phyloP scores from a whole-genome alignment of 2,888 invertebrate genomes.

The Allacma fusca region DNA sequence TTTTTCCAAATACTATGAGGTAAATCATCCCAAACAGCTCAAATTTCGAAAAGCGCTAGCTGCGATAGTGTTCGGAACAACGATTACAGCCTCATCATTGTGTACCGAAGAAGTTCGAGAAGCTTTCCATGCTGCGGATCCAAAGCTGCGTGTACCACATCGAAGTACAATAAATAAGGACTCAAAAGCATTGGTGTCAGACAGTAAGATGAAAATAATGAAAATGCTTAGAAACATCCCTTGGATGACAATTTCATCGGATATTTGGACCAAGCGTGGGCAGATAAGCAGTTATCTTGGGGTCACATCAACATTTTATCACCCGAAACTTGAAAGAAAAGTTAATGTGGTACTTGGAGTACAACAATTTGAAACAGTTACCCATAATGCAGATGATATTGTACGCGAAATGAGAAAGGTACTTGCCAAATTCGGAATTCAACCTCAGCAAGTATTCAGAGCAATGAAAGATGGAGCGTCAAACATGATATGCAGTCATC shows the following conservation, averaged over 20 bases:
- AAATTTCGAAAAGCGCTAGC: constrained; percentile 1
- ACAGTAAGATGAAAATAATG: no score
- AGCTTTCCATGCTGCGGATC: no score
- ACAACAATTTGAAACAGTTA: not conserved
- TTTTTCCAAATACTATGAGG: no score
- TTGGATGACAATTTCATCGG: constrained; percentile 1
- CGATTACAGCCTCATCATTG: no score
- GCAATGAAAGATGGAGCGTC: constrained; percentile 8
- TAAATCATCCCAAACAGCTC: not conserved
- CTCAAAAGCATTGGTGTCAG: no score
- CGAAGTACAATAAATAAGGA: no score
- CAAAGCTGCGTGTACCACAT: no score
- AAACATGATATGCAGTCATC: constrained; percentile 5
- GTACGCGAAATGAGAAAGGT: constrained; percentile 13
- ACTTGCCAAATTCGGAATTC: not conserved
- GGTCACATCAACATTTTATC: not conserved
- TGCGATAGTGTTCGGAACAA: not conserved
- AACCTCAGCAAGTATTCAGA: not conserved
- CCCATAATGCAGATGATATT: not conserved
- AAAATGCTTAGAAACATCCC: not conserved
- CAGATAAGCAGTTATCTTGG: constrained; percentile 3
- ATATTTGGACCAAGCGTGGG: constrained; percentile 32
- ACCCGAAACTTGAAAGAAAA: no score
- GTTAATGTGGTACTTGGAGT: not conserved
- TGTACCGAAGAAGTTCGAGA: no score